phyloP scores from a whole-genome alignment of 2,888 invertebrate species.

The Drosophila ezoana region DNA sequence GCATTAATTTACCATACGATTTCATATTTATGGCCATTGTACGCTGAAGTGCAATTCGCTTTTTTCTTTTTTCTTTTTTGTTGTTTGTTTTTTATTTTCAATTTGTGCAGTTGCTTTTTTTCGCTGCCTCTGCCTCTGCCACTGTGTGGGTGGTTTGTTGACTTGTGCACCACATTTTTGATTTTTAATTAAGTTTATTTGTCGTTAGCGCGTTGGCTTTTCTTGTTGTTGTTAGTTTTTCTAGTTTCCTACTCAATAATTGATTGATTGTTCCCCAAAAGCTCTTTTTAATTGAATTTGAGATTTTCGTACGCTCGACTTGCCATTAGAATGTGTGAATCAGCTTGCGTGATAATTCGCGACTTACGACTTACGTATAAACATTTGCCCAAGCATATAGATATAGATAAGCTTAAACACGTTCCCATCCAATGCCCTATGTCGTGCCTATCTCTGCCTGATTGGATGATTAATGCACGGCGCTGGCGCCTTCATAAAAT shows the following conservation, averaged over 20 bases:
- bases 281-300: constrained; percentile 10
- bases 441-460: constrained; percentile 12
- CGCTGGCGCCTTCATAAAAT: constrained; percentile 62
- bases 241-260: constrained; percentile 37
- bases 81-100: constrained; percentile 35
- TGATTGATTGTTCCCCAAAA: constrained; percentile 14
- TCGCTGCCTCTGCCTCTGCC: constrained; percentile 4
- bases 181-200: constrained; percentile 64
- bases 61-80: constrained; percentile 10
- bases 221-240: constrained; percentile 11
- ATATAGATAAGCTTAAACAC: constrained; percentile 34
- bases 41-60: constrained; percentile 65
- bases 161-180: constrained; percentile 56
- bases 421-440: constrained; percentile 6
- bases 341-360: constrained; percentile 53
- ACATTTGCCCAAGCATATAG: constrained; percentile 8
- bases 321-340: constrained; percentile 52
- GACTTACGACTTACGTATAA: constrained; percentile 11
- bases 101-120: constrained; percentile 50
- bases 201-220: constrained; percentile 13
- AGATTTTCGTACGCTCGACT: constrained; percentile 24
- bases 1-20: constrained; percentile 80
- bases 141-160: constrained; percentile 72
- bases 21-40: constrained; percentile 78
- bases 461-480: constrained; percentile 41